Evolutionary conservation across 23 tunicate species (phyloP).

Genomic region (Phallusia fumigata): DNA sequence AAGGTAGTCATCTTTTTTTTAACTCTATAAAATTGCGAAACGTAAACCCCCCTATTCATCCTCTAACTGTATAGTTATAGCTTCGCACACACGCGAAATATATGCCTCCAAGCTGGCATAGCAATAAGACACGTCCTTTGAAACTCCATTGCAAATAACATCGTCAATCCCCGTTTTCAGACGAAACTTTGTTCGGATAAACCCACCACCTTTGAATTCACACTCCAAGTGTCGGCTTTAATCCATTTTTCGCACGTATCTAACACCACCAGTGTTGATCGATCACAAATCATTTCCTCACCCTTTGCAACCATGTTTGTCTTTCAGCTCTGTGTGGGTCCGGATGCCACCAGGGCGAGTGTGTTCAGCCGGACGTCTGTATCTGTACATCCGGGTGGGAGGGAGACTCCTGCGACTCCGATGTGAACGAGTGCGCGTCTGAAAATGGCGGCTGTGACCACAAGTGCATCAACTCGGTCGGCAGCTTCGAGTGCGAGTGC

Average conservation of each 20-base stretch:
- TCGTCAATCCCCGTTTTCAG: too few relatives aligned
- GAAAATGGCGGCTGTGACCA: slow-evolving; percentile 27
- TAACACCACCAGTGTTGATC: neutral
- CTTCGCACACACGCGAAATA: too few relatives aligned
- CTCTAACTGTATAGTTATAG: too few relatives aligned
- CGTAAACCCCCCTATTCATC: too few relatives aligned
- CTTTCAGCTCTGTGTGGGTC: slow-evolving; percentile 10
- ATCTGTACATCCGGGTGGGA: slow-evolving; percentile 23
- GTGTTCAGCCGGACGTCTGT: slow-evolving; percentile 14
- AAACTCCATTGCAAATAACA: too few relatives aligned
- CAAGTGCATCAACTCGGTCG: neutral
- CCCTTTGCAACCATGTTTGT: neutral
- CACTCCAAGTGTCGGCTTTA: neutral
- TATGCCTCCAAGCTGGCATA: too few relatives aligned
- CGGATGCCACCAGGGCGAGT: slow-evolving; percentile 1
- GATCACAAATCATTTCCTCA: neutral
- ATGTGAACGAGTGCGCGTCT: slow-evolving; percentile 13
- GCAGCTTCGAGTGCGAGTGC: slow-evolving; percentile 10
- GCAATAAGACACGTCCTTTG: too few relatives aligned
- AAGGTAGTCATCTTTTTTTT: too few relatives aligned
- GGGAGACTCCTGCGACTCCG: neutral
- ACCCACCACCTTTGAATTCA: neutral
- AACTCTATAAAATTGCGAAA: too few relatives aligned
- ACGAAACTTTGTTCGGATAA: neutral
- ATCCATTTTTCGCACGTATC: neutral